These are phyloP conservation scores for Tridacna gigas DNA, from an alignment of 2,888 invertebrate species.

Conservation along the genomic window DNA sequence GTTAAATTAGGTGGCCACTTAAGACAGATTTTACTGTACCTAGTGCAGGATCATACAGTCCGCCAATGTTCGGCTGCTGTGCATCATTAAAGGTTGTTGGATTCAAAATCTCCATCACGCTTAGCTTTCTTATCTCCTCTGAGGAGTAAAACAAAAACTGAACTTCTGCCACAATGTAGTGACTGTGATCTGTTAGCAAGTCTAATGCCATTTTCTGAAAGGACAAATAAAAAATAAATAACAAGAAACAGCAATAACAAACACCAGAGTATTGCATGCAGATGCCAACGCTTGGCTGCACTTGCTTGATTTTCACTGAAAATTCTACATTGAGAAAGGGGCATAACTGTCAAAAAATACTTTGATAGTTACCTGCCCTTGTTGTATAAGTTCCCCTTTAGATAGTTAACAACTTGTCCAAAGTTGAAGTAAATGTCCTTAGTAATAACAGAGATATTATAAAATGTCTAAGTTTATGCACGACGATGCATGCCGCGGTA, in stretches of 20 bases:
- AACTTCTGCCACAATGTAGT: conserved; percentile 80
- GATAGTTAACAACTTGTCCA: too few species aligned
- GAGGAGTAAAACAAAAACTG: conserved; percentile 91
- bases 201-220: conserved; percentile 17
- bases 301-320: too few species aligned
- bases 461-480: too few species aligned
- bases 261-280: background rate
- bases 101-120: conserved; percentile 92
- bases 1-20: too few species aligned
- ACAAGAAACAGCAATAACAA: background rate
- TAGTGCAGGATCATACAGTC: conserved; percentile 95
- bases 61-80: conserved; percentile 92
- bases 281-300: too few species aligned
- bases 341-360: too few species aligned
- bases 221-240: background rate
- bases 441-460: too few species aligned
- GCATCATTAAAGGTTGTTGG: conserved; percentile 92
- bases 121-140: conserved; percentile 91
- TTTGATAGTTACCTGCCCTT: too few species aligned
- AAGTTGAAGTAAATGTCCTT: too few species aligned
- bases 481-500: too few species aligned
- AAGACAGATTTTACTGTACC: conserved; percentile 86
- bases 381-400: too few species aligned
- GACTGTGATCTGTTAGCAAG: conserved; percentile 34
- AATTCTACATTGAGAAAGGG: too few species aligned